Conservation (phyloP, 1,140 invertebrate species). For the Tetramorium parvispinum region DNA sequence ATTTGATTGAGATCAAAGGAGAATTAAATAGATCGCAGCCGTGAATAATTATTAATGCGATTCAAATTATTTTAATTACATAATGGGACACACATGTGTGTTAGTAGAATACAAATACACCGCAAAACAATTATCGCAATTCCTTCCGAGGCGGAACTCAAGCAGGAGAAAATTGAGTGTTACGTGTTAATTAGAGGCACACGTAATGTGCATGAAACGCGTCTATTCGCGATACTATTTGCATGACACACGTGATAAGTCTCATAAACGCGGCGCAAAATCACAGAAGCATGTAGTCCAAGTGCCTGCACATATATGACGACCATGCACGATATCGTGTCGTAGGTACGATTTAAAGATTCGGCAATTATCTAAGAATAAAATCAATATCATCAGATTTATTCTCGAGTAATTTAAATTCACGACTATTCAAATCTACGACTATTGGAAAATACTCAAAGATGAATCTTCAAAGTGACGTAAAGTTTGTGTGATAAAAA, state of each 20-base stretch:
- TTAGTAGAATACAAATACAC: neutral
- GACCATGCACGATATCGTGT: neutral
- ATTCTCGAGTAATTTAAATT: slow-evolving; percentile 1
- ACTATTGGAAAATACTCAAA: neutral
- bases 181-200: slow-evolving; percentile 40
- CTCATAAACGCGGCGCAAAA: slow-evolving; percentile 6
- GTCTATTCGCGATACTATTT: slow-evolving; percentile 2
- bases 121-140: slow-evolving; percentile 21
- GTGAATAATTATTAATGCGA: neutral
- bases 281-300: slow-evolving; percentile 6
- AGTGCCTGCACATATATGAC: neutral
- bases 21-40: neutral
- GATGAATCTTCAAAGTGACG: neutral
- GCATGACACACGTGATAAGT: slow-evolving; percentile 17
- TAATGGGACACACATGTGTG: neutral
- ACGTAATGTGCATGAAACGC: neutral
- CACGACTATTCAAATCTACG: too few relatives aligned
- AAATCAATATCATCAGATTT: neutral
- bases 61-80: slow-evolving; percentile 2
- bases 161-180: slow-evolving; percentile 8
- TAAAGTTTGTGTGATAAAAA: neutral
- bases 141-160: neutral
- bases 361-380: neutral
- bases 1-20: neutral
- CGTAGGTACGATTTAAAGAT: neutral